phyloP scores from a whole-genome alignment of 2,888 invertebrate genomes.

The Drosophila anomalata region DNA sequence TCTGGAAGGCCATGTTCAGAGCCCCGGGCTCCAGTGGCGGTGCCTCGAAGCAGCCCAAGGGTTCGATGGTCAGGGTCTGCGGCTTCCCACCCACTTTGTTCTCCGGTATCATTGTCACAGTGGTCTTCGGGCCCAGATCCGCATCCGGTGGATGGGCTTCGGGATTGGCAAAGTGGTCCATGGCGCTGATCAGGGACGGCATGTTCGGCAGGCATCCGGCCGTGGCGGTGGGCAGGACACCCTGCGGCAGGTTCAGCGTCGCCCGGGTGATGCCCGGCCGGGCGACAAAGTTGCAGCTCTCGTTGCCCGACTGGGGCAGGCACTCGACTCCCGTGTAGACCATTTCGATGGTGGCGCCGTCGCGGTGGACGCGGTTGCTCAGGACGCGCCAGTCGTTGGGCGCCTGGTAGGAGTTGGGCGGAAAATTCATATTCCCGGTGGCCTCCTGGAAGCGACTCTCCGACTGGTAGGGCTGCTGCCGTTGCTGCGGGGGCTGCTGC shows the following conservation, averaged over 20 bases:
- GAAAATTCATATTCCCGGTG: neutral
- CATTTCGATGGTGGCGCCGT: constrained; percentile 38
- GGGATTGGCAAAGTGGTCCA: constrained; percentile 30
- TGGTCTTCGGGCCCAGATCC: constrained; percentile 2
- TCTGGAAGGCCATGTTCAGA: constrained; percentile 22
- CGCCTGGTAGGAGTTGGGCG: constrained; percentile 15
- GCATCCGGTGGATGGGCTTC: constrained; percentile 1
- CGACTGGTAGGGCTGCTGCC: neutral
- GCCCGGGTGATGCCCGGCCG: constrained; percentile 34
- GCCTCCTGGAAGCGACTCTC: neutral
- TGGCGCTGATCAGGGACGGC: constrained; percentile 22
- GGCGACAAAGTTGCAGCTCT: constrained; percentile 3
- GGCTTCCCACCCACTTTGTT: neutral
- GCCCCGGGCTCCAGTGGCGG: neutral
- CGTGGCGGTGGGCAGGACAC: constrained; percentile 13
- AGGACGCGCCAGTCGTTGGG: constrained; percentile 19
- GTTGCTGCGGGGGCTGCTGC: too few relatives aligned
- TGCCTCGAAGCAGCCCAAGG: neutral
- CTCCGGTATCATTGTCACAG: constrained; percentile 22
- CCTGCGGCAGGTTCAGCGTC: constrained; percentile 23
- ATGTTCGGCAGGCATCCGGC: constrained; percentile 24
- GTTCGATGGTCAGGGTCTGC: neutral
- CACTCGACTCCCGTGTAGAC: constrained; percentile 30
- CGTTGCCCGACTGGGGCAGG: constrained; percentile 1
- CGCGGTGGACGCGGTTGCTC: constrained; percentile 7